These are phyloP conservation scores for Esox lucius DNA, from an alignment of 2,797 vertebrate genomes.

Conservation along the genomic window DNA sequence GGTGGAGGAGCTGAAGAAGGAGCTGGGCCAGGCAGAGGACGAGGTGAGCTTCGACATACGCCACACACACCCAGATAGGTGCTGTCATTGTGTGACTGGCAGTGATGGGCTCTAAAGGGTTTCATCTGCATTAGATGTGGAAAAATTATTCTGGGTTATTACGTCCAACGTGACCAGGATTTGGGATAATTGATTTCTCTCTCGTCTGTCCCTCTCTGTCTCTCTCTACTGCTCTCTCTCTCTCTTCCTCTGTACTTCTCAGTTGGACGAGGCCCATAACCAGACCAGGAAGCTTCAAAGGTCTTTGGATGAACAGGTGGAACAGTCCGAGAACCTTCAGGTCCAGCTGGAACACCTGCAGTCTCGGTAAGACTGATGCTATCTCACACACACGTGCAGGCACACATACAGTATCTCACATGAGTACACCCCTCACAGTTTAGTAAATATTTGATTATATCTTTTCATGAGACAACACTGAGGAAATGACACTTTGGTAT, in stretches of 20 bases:
- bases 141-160: neutral
- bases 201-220: neutral
- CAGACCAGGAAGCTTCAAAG: slow-evolving; percentile 92
- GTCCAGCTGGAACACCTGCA: slow-evolving; percentile 94
- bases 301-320: slow-evolving; percentile 94
- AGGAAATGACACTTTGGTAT: too few relatives aligned
- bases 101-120: neutral
- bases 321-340: slow-evolving; percentile 92
- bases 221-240: neutral
- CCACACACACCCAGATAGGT: neutral
- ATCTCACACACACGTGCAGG: slow-evolving; percentile 9
- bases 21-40: slow-evolving; percentile 92
- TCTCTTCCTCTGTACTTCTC: neutral
- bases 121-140: neutral
- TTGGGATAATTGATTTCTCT: neutral
- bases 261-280: slow-evolving; percentile 95
- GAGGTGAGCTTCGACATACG: slow-evolving; percentile 73
- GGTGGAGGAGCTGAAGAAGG: slow-evolving; percentile 96
- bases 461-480: too few relatives aligned
- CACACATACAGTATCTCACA: slow-evolving; percentile 20
- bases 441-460: too few relatives aligned
- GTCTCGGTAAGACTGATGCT: slow-evolving; percentile 78
- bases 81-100: neutral
- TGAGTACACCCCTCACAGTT: too few relatives aligned
- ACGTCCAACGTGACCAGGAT: neutral